A percentile compares a stretch with the other conserved stretches of the same genome.
These are phyloP conservation scores for Limnephilus lunatus DNA, from an alignment of 2,888 invertebrate species.

Conservation along the genomic window DNA sequence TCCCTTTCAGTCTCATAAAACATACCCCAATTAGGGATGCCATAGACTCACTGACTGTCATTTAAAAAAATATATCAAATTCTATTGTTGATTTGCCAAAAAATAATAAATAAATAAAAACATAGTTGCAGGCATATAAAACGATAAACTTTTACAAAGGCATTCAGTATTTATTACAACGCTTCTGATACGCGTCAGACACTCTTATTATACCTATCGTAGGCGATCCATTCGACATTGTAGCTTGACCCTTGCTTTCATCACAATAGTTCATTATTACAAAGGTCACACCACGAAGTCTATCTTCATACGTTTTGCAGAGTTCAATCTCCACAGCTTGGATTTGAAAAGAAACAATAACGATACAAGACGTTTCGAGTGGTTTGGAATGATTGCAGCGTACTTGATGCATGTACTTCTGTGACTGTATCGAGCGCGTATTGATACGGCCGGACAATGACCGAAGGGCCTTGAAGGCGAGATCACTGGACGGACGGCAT, in stretches of 20 bases:
- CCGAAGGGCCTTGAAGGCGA: constrained; percentile 51
- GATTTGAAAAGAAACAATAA: not conserved
- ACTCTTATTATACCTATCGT: not conserved
- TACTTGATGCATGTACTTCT: not conserved
- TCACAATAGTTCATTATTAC: constrained; percentile 16
- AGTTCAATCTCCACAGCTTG: not conserved
- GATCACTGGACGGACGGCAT: constrained; percentile 42
- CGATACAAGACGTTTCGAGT: not conserved
- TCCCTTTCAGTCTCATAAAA: too few species aligned
- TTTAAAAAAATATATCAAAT: too few species aligned
- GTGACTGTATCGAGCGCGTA: constrained; percentile 8
- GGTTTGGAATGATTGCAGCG: not conserved
- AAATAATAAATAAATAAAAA: too few species aligned
- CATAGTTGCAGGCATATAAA: too few species aligned
- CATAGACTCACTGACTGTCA: too few species aligned
- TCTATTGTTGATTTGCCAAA: too few species aligned
- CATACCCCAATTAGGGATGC: too few species aligned
- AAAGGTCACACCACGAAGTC: constrained; percentile 24
- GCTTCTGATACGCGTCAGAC: not conserved
- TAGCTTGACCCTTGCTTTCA: not conserved
- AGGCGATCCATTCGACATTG: not conserved
- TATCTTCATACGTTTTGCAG: not conserved
- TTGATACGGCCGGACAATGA: constrained; percentile 52
- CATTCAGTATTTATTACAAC: not conserved
- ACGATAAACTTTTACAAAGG: not conserved